These are phyloP conservation scores for Operophtera brumata DNA, from an alignment of 2,888 invertebrate genomes.

Conservation along the genomic window DNA sequence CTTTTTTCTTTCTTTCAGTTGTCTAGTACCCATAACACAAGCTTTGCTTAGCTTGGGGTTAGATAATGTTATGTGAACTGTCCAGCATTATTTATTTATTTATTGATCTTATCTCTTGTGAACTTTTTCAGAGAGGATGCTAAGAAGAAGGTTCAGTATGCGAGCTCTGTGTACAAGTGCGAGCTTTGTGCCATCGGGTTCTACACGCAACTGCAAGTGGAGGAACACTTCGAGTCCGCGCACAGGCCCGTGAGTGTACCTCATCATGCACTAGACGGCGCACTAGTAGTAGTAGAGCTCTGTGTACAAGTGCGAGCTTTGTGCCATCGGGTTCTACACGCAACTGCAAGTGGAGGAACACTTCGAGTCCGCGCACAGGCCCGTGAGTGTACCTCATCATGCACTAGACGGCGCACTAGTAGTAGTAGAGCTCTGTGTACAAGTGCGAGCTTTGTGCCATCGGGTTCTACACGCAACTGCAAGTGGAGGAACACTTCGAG, in stretches of 20 bases:
- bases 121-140: constrained; percentile 54
- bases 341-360: constrained; percentile 72
- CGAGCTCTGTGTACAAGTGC: constrained; percentile 66
- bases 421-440: constrained; percentile 60
- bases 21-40: too few relatives aligned
- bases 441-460: constrained; percentile 71
- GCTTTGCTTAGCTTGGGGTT: too few relatives aligned
- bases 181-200: constrained; percentile 70
- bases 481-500: constrained; percentile 68
- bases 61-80: too few relatives aligned
- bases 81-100: background rate
- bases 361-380: constrained; percentile 56
- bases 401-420: too few relatives aligned
- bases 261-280: too few relatives aligned
- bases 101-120: background rate
- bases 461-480: constrained; percentile 67
- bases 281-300: too few relatives aligned
- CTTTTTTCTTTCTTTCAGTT: too few relatives aligned
- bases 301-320: constrained; percentile 69
- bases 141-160: constrained; percentile 61
- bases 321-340: constrained; percentile 66
- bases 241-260: constrained; percentile 59
- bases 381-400: constrained; percentile 55
- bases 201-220: constrained; percentile 67
- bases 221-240: constrained; percentile 60